A percentile compares a stretch with the other conserved stretches of the same genome.
Conservation (phyloP, 1,140 invertebrate species). For the Leguminivora glycinivorella region DNA sequence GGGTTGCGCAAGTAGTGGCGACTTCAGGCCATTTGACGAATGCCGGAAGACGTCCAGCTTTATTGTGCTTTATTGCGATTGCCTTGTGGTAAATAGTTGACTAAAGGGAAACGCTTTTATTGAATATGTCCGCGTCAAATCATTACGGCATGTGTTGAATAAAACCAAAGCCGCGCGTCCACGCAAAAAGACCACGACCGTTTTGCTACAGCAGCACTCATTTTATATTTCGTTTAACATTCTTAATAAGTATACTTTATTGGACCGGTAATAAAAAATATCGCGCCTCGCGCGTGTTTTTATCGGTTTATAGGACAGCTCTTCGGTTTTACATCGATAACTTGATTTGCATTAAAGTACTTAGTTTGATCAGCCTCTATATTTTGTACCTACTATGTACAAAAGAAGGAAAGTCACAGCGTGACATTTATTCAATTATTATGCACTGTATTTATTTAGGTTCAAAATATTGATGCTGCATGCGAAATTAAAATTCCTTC, state of each 20-base stretch:
- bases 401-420: not conserved
- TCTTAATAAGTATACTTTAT: slow-evolving; percentile 27
- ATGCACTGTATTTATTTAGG: slow-evolving; percentile 2
- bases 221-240: slow-evolving; percentile 24
- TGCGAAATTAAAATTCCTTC: slow-evolving; percentile 13
- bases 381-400: slow-evolving; percentile 5
- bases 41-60: slow-evolving; percentile 67
- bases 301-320: slow-evolving; percentile 29
- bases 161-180: not conserved
- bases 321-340: slow-evolving; percentile 23
- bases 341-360: slow-evolving; percentile 24
- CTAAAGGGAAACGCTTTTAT: slow-evolving; percentile 30
- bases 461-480: slow-evolving; percentile 30
- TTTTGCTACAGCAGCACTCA: not conserved
- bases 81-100: slow-evolving; percentile 46
- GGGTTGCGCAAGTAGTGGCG: slow-evolving; percentile 54
- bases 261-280: slow-evolving; percentile 28
- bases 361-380: not conserved
- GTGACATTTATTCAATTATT: not conserved
- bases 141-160: slow-evolving; percentile 3
- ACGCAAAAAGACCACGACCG: not conserved
- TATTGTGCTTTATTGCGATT: slow-evolving; percentile 66
- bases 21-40: slow-evolving; percentile 51
- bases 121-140: slow-evolving; percentile 13
- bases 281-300: slow-evolving; percentile 23